Percentiles rank a stretch among this genome's conserved stretches.
These are phyloP conservation scores for Prunella fulvescens DNA, from an alignment of 2,113 vertebrate species.

Conservation along the genomic window DNA sequence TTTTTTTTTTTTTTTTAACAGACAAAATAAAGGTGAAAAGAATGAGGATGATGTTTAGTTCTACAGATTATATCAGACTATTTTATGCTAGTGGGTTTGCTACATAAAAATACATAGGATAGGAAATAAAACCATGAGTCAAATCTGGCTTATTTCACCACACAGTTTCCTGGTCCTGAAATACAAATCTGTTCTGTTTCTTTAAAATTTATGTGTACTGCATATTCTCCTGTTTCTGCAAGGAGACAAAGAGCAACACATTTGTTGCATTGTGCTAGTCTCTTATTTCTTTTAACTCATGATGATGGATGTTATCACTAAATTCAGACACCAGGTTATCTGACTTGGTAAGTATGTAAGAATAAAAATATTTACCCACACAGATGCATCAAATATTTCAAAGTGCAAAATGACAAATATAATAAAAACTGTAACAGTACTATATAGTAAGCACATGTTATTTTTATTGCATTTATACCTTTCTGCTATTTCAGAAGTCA, in stretches of 20 bases:
- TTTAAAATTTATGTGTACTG: neutral
- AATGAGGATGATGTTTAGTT: neutral
- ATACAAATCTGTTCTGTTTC: neutral
- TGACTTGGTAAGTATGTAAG: neutral
- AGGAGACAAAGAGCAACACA: neutral
- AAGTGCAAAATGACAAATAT: neutral
- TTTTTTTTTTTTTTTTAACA: neutral
- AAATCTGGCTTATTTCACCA: neutral
- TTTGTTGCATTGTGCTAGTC: neutral
- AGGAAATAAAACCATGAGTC: neutral
- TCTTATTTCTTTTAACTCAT: neutral
- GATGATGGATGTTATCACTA: neutral
- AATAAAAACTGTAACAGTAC: neutral
- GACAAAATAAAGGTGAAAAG: neutral
- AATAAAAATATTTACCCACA: neutral
- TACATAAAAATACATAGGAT: neutral
- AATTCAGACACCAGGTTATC: neutral
- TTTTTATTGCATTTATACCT: neutral
- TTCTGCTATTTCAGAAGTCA: neutral
- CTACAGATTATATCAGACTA: neutral
- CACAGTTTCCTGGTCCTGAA: neutral
- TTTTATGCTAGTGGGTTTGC: neutral
- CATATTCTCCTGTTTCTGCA: neutral
- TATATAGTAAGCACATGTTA: neutral
- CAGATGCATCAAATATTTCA: neutral